Evolutionary conservation across 2,888 invertebrate species (phyloP).

Genomic region (Drosophila paranaensis): DNA sequence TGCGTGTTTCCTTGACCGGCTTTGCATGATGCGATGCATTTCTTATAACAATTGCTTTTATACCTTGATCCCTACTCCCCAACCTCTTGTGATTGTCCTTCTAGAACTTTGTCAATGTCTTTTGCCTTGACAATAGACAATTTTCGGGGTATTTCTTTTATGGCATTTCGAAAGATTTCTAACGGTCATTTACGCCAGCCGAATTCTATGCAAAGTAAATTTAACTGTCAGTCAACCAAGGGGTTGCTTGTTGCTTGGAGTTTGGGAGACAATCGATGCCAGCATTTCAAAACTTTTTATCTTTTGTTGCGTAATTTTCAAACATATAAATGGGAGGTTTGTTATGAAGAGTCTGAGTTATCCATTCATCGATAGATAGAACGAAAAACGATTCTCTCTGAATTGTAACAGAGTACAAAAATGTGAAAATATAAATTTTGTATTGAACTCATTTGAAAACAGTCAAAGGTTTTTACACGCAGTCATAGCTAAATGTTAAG

Average conservation of each 20-base stretch:
- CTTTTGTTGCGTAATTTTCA: conserved; percentile 34
- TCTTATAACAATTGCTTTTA: conserved; percentile 43
- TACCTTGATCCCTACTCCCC: conserved; percentile 12
- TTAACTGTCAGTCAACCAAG: conserved; percentile 64
- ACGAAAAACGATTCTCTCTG: not conserved
- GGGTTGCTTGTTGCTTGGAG: conserved; percentile 48
- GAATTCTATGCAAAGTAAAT: conserved; percentile 52
- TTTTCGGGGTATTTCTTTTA: conserved; percentile 41
- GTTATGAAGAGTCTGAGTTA: conserved; percentile 8
- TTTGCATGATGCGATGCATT: conserved; percentile 62
- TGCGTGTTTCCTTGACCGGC: conserved; percentile 43
- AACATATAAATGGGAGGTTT: conserved; percentile 38
- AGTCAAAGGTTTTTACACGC: not conserved
- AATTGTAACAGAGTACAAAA: not conserved
- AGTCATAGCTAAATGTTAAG: not conserved
- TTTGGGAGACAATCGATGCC: conserved; percentile 30
- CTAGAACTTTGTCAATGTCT: conserved; percentile 52
- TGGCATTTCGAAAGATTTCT: conserved; percentile 47
- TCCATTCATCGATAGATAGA: not conserved
- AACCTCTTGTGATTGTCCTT: conserved; percentile 14
- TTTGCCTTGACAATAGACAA: conserved; percentile 29
- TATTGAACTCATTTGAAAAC: not conserved
- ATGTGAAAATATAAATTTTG: too few relatives aligned
- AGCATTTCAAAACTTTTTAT: conserved; percentile 33
- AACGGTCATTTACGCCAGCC: conserved; percentile 59